Conservation (phyloP, 1,140 invertebrate genomes). For the Cylas formicarius region DNA sequence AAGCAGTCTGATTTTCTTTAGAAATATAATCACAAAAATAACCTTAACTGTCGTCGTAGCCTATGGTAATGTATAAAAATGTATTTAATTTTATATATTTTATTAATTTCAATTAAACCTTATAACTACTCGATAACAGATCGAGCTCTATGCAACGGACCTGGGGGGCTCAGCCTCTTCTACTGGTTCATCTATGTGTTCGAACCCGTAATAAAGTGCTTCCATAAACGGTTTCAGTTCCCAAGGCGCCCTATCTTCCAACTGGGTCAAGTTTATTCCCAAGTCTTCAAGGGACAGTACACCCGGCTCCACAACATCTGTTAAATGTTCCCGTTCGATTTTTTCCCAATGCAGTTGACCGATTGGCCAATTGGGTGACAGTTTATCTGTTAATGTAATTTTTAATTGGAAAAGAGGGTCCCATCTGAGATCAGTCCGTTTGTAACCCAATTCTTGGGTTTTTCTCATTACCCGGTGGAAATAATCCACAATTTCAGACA, state of each 20-base stretch:
- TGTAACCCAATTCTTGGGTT: constrained; percentile 54
- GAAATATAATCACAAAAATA: too few relatives aligned
- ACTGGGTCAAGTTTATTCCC: constrained; percentile 63
- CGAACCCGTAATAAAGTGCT: constrained; percentile 63
- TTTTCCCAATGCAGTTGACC: constrained; percentile 66
- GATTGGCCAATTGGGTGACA: constrained; percentile 57
- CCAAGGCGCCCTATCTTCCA: constrained; percentile 74
- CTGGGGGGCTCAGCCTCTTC: constrained; percentile 52
- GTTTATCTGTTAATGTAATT: constrained; percentile 52
- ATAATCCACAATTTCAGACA: constrained; percentile 74
- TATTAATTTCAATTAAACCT: too few relatives aligned
- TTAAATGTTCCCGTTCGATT: constrained; percentile 72
- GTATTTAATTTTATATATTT: too few relatives aligned
- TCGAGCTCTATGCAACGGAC: constrained; percentile 29
- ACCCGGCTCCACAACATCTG: constrained; percentile 56
- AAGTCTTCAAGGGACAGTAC: constrained; percentile 82
- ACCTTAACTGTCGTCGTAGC: too few relatives aligned
- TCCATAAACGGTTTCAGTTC: constrained; percentile 60
- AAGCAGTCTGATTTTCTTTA: too few relatives aligned
- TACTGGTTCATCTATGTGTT: constrained; percentile 64
- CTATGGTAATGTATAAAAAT: too few relatives aligned
- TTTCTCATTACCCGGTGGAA: constrained; percentile 66
- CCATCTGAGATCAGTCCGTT: constrained; percentile 60
- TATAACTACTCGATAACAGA: too few relatives aligned
- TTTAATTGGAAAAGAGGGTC: constrained; percentile 62